Evolutionary conservation across 2,113 vertebrate genomes (phyloP).

Genomic region (Manacus vitellinus): DNA sequence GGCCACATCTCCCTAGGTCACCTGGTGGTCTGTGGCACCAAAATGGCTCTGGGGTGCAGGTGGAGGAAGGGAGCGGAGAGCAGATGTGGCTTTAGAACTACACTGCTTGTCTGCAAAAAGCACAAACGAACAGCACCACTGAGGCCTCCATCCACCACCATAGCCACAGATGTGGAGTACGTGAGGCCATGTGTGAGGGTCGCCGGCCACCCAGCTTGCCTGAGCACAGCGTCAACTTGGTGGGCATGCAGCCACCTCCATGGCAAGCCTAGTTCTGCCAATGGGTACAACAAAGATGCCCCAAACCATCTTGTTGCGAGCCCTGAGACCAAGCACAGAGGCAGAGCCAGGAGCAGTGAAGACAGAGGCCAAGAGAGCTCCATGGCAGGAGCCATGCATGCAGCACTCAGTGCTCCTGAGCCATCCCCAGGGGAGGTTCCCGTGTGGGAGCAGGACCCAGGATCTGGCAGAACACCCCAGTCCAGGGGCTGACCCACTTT

Average conservation of each 20-base stretch:
- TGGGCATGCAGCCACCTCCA: accelerated
- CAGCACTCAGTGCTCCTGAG: not conserved
- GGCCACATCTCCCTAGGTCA: not conserved
- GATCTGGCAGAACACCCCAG: not conserved
- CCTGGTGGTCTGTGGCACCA: not conserved
- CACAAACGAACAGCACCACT: accelerated
- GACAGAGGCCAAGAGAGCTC: not conserved
- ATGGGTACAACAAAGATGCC: not conserved
- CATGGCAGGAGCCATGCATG: accelerated
- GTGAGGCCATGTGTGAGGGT: not conserved
- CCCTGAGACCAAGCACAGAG: not conserved
- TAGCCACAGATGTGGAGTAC: not conserved
- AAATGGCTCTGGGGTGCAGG: not conserved
- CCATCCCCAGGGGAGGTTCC: not conserved
- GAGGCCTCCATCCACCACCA: not conserved
- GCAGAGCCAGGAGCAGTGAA: not conserved
- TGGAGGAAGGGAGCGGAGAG: not conserved
- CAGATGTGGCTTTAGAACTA: not conserved
- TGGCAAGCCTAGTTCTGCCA: not conserved
- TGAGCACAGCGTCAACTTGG: accelerated
- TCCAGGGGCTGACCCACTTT: not conserved
- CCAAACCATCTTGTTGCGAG: not conserved
- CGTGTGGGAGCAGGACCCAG: not conserved
- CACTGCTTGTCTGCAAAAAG: not conserved
- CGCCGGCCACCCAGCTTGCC: not conserved